Base-by-base conservation (phyloP, 1,140 invertebrate species). In the Zaprionus camerounensis region DNA sequence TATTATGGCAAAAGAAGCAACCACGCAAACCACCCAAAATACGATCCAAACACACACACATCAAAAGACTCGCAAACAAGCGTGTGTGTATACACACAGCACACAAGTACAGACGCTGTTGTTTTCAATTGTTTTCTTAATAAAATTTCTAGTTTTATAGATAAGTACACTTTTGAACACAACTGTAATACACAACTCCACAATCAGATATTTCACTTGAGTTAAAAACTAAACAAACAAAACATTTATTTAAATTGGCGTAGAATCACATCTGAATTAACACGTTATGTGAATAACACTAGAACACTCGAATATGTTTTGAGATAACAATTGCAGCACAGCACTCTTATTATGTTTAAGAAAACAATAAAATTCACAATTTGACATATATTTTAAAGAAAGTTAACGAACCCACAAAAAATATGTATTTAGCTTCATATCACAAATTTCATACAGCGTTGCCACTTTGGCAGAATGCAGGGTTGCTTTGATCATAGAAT, bases 1-100 rank as follows among this genome's bases (percentile, higher is more conserved):
- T 87, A 87, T 88, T 87, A 5, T 59, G 20, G n/a, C 11, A 53
- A 77, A 15, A 55, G n/a, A 46, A 20, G 68, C 17, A 65, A 71
- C 58, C 57, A 24, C 28, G 66, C 36, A 44, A 61, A 71, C 64
- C 65, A 64, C 55, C 44, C 46, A 55, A 15, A 57, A 57, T 57
- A 49, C 17, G 15, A 49, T 49, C 1, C 20, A 17, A n/a, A 20
- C 6, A 51, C 20, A 24, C 13, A 24, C 46, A 51, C 41, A 15
- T n/a, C n/a, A 9, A 17, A 44, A n/a, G 41, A n/a, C 9, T 34
- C 12, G 11, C 20, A 51, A 20, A 24, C 46, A 20, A 51, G 46
- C 46, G 17, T 12, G 46, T 49, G 20, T 51, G 46, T 24, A 24
- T 51, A 51, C 20, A 51, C 20, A 22, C 17, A 49, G 20, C 11